Base-by-base conservation (phyloP, 2,888 invertebrate species). In the Ariolimax columbianus region DNA sequence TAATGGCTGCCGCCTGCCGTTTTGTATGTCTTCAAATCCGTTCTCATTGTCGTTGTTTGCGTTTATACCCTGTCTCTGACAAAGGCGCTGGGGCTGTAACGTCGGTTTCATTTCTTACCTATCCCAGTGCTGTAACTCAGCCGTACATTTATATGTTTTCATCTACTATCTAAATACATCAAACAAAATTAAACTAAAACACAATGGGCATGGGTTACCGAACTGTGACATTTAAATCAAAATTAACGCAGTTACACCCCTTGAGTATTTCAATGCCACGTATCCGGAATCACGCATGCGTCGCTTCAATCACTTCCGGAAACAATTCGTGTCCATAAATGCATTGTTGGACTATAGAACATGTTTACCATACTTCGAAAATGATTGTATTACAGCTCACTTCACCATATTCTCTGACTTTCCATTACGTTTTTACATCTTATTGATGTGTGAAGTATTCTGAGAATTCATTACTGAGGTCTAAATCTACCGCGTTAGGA, bases 261-360 rank as follows among this genome's bases (percentile, higher is more conserved):
- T 86, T 82, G 59, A 66, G 70, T 78, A 72, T 81, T 66, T 85
- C 81, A 80, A 59, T 88, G 88, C 88, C 88, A 88, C 88, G 88
- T 88, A 87, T 86, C 79, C 59, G 77, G 72, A 79, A 78, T 85
- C 80, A 86, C 88, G 88, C 88, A 88, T 88, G 88, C 86, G 84
- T 73, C 63, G 33, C 43, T 85, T 59, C 77, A 43, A 68, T 86
- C 82, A 87, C 86, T 88, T 88, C 88, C 88, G 88, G 87, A 87
- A 87, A 86, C 86, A 87, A 79, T 83, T 86, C 87, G 87, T 88
- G 88, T 87, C 83, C 84, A 72, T 77, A 63, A 66, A 79, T 47
- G 82, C 81, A 82, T 83, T 85, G 73, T 82, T 80, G 73, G 75
- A 78, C 80, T 81, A 82, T 78, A 73, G 72, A 78, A 72, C 72